Evolutionary conservation across 2,888 invertebrate genomes (phyloP), one percentile per base, ranked within the genome.

Genomic region (Netelia inedita): DNA sequence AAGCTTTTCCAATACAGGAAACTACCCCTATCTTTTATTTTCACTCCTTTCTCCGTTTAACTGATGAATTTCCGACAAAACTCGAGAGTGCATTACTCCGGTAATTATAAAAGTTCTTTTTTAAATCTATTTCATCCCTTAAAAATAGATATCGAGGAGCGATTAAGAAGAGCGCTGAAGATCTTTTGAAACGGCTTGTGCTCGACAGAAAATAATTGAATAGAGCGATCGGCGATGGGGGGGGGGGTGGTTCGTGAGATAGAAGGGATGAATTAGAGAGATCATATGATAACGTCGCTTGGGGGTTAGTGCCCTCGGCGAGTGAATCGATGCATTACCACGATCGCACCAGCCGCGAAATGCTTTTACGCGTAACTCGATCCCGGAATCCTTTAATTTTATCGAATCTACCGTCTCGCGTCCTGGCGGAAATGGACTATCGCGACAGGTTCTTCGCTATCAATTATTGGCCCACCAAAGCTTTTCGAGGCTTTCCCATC

Each of bases 291-390:
- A 69, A 46, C 41, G 68, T 55, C 65, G 21, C 43, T 23, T 23
- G 57, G 78, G 41, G 76, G 80, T 84, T 73, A 76, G 59, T 61
- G 72, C 5, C 66, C 80, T 68, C 57, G 1, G 61, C 35, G 35
- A 6, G 35, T 35, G 35, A 35, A 35, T 35, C 35, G 35, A 35
- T 35, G 35, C 35, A 35, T 35, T 35, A 35, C 35, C 6, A 5
- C 35, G 35, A 35, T 46, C 69, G n/a, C 69, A 41, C 53, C 35
- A 21, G 59, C 75, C 69, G 57, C 11, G 16, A 43, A 85, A 79
- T 85, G 79, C 74, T 79, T 79, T 85, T 85, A 79, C 66, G 65
- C 75, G 65, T 85, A 75, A 85, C 79, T 79, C 61, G 53, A 35
- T 8, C 50, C 71, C 57, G 63, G 74, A 83, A 71, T 71, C 65